These are phyloP conservation scores for Fregetta grallaria DNA, from an alignment of 2,113 vertebrate genomes.

Conservation along the genomic window DNA sequence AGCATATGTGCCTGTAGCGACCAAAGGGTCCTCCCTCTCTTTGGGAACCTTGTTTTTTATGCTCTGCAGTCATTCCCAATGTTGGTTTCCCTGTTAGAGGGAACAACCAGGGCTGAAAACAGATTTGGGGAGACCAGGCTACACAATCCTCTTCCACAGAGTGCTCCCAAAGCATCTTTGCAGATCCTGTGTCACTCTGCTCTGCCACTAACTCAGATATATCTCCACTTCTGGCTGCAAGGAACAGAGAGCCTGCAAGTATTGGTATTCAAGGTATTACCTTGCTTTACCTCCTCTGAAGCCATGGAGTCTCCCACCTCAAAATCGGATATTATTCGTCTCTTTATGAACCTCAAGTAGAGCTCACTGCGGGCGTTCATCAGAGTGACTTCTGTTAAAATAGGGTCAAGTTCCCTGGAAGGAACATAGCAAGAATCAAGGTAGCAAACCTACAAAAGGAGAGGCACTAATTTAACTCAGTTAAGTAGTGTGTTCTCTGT, in stretches of 20 bases:
- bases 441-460: neutral
- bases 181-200: neutral
- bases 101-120: neutral
- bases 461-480: neutral
- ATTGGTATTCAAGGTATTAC: conserved; percentile 63
- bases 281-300: conserved; percentile 85
- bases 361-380: conserved; percentile 96
- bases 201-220: neutral
- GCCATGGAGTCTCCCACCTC: conserved; percentile 89
- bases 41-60: neutral
- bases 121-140: neutral
- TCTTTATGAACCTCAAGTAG: conserved; percentile 92
- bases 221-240: neutral
- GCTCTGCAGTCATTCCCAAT: neutral
- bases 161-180: neutral
- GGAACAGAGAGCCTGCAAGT: neutral
- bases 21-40: neutral
- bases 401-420: conserved; percentile 89
- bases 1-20: neutral
- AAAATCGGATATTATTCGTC: conserved; percentile 89
- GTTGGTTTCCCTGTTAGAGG: neutral
- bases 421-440: neutral
- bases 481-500: neutral
- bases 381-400: conserved; percentile 92
- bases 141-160: neutral